A percentile compares a stretch with the other conserved stretches of the same genome.
Evolutionary conservation across 2,888 invertebrate genomes (phyloP).

Genomic region (Idaea biselata): DNA sequence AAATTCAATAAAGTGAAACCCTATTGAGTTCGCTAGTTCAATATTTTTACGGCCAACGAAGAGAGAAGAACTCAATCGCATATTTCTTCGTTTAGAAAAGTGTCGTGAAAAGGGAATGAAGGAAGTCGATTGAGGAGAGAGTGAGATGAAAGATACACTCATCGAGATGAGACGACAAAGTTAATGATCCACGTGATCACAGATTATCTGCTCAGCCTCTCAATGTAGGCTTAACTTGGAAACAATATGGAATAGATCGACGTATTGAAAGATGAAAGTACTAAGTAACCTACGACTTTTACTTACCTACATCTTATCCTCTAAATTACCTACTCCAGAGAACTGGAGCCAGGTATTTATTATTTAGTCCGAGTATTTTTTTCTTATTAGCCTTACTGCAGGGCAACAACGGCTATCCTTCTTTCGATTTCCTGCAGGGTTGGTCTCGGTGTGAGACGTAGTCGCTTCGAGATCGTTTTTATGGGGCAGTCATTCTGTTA

Average conservation of each 20-base stretch:
- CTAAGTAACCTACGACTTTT: neutral
- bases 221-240: neutral
- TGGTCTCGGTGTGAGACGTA: too few species aligned
- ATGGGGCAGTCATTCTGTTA: too few species aligned
- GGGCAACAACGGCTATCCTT: neutral
- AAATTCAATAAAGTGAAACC: neutral
- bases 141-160: slow-evolving; percentile 3
- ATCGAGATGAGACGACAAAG: neutral
- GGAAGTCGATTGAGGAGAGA: neutral
- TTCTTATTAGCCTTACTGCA: neutral
- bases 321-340: neutral
- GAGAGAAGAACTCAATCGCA: neutral
- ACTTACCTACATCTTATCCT: neutral
- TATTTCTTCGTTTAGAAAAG: slow-evolving; percentile 1
- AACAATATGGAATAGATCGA: neutral
- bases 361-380: neutral
- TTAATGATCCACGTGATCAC: slow-evolving; percentile 2
- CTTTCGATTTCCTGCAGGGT: too few species aligned
- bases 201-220: slow-evolving; percentile 1
- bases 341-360: neutral
- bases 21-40: slow-evolving; percentile 1
- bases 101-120: neutral
- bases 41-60: neutral
- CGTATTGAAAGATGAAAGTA: slow-evolving; percentile 1
- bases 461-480: too few species aligned